Percentiles rank a stretch among this genome's conserved stretches.
These are phyloP conservation scores for Odontocerum albicorne DNA, from an alignment of 2,888 invertebrate genomes.

Conservation along the genomic window DNA sequence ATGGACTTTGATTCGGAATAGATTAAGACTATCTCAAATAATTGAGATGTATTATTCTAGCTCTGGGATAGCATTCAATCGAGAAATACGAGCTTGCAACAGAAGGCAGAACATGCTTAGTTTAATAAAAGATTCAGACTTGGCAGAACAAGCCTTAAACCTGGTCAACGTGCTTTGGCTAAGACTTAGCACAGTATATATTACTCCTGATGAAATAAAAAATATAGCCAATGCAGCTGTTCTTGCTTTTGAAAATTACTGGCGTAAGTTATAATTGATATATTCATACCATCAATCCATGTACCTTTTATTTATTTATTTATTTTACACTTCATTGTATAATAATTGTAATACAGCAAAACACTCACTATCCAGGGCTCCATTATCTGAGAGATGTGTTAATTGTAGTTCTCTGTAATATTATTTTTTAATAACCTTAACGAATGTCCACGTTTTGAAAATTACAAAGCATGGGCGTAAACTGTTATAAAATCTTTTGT, in stretches of 20 bases:
- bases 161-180: conserved; percentile 51
- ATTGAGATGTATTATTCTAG: conserved; percentile 70
- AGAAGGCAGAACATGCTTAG: conserved; percentile 52
- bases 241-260: conserved; percentile 53
- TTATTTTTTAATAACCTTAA: too few species aligned
- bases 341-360: too few species aligned
- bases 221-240: conserved; percentile 52
- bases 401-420: too few species aligned
- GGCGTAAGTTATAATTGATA: conserved; percentile 55
- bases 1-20: conserved; percentile 56
- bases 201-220: conserved; percentile 51
- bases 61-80: conserved; percentile 60
- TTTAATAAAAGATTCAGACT: conserved; percentile 46
- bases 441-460: too few species aligned
- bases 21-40: conserved; percentile 62
- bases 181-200: conserved; percentile 49
- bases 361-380: too few species aligned
- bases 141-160: conserved; percentile 49
- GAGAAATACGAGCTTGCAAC: conserved; percentile 60
- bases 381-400: too few species aligned
- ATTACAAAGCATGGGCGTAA: too few species aligned
- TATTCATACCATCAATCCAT: neutral
- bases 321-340: neutral
- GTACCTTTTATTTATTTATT: neutral
- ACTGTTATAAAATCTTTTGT: too few species aligned